These are phyloP conservation scores for Bovichtus diacanthus DNA, from an alignment of 2,797 vertebrate genomes.

Conservation along the genomic window DNA sequence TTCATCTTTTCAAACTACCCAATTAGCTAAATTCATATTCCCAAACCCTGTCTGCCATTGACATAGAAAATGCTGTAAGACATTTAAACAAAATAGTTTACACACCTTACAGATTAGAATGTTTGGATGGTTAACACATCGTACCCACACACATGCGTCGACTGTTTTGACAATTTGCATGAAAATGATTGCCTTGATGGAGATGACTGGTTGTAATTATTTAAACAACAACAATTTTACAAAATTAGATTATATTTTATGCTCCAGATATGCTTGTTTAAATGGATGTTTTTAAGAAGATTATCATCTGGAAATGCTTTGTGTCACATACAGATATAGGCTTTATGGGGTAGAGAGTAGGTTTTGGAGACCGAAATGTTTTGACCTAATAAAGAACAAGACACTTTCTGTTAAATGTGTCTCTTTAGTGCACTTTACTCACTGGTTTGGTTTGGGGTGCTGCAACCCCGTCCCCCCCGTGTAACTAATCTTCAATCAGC, in stretches of 20 bases:
- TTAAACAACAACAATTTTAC: conserved; percentile 55
- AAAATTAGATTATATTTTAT: conserved; percentile 54
- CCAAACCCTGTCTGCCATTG: conserved; percentile 43
- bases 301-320: conserved; percentile 50
- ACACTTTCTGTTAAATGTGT: conserved; percentile 20
- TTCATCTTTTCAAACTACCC: conserved; percentile 59
- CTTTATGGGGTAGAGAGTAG: conserved; percentile 3
- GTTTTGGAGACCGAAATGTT: conserved; percentile 8
- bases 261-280: conserved; percentile 64
- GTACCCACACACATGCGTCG: background rate
- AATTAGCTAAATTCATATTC: conserved; percentile 69
- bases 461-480: too few species aligned
- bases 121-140: conserved; percentile 5
- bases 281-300: conserved; percentile 56
- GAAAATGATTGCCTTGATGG: conserved; percentile 54
- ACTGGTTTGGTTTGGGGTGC: too few species aligned
- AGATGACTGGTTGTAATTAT: conserved; percentile 64
- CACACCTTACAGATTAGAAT: conserved; percentile 34
- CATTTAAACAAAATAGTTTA: conserved; percentile 22
- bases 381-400: conserved; percentile 34
- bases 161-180: conserved; percentile 42
- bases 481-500: conserved; percentile 29
- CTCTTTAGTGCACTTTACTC: conserved; percentile 6
- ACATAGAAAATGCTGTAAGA: conserved; percentile 42
- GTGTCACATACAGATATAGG: conserved; percentile 30